Conservation (phyloP, 2,888 invertebrate genomes). For the Charanyca ferruginea region DNA sequence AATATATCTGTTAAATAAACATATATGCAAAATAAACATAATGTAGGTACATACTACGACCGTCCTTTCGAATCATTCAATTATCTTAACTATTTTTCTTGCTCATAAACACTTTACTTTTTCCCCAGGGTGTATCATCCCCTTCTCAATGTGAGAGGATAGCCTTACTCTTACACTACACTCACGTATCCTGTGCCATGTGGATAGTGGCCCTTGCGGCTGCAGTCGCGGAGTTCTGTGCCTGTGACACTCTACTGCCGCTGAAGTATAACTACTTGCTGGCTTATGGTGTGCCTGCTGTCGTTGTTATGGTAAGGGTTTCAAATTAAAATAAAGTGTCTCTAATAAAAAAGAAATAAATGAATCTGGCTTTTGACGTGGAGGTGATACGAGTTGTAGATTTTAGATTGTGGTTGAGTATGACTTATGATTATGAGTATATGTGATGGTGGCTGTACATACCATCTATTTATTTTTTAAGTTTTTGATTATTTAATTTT, state of each 20-base stretch:
- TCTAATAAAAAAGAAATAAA: too few relatives aligned
- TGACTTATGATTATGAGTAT: too few relatives aligned
- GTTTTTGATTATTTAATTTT: not conserved
- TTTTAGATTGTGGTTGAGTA: too few relatives aligned
- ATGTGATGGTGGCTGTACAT: too few relatives aligned
- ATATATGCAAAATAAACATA: too few relatives aligned
- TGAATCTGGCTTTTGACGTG: too few relatives aligned
- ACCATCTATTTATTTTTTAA: too few relatives aligned
- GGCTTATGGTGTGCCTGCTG: conserved; percentile 92
- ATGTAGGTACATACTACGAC: too few relatives aligned
- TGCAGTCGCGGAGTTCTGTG: conserved; percentile 89
- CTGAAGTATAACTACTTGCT: conserved; percentile 91
- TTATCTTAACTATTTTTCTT: too few relatives aligned
- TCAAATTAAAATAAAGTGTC: not conserved
- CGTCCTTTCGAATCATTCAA: too few relatives aligned
- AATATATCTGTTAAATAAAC: too few relatives aligned
- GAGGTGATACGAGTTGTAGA: too few relatives aligned
- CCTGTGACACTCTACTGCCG: conserved; percentile 90
- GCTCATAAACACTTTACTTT: not conserved
- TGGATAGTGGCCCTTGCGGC: conserved; percentile 93
- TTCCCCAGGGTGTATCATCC: conserved; percentile 92
- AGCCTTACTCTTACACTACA: conserved; percentile 93
- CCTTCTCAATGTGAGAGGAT: conserved; percentile 92
- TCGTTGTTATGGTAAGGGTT: conserved; percentile 92
- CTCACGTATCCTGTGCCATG: conserved; percentile 93